phyloP scores from a whole-genome alignment of 2,797 vertebrate genomes.

The Pteropus rufus region DNA sequence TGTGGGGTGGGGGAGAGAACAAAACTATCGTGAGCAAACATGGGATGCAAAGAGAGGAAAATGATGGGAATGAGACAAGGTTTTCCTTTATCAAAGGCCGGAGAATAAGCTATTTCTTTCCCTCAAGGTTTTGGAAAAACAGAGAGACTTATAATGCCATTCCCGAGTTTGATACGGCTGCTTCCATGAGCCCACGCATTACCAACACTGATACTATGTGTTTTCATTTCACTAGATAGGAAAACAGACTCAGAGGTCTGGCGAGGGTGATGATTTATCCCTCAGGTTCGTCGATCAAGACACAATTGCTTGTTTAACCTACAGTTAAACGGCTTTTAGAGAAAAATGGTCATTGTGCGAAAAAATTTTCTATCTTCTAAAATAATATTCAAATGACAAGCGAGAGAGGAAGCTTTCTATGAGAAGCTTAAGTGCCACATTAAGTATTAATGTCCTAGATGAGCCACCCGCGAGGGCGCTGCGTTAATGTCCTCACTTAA shows the following conservation, averaged over 20 bases:
- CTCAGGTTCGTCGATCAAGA: neutral
- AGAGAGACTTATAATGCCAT: neutral
- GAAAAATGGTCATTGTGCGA: neutral
- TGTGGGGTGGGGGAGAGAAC: neutral
- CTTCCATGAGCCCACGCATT: neutral
- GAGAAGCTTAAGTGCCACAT: neutral
- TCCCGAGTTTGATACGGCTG: neutral
- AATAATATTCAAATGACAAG: neutral
- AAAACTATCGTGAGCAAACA: neutral
- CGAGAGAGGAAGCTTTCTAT: neutral
- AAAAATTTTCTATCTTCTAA: neutral
- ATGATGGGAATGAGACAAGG: neutral
- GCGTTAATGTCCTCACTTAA: slow-evolving; percentile 59
- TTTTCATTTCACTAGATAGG: neutral
- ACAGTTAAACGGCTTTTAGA: neutral
- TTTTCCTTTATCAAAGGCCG: neutral
- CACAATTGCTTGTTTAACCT: neutral
- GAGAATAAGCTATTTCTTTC: neutral
- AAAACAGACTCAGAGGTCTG: neutral
- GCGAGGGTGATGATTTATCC: neutral
- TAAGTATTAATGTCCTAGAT: slow-evolving; percentile 53
- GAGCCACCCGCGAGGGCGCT: neutral
- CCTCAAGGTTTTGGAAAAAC: neutral
- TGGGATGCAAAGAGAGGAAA: neutral
- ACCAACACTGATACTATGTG: neutral